Evolutionary conservation across 2,888 invertebrate genomes (phyloP).

Genomic region (Diaprepes abbreviatus): DNA sequence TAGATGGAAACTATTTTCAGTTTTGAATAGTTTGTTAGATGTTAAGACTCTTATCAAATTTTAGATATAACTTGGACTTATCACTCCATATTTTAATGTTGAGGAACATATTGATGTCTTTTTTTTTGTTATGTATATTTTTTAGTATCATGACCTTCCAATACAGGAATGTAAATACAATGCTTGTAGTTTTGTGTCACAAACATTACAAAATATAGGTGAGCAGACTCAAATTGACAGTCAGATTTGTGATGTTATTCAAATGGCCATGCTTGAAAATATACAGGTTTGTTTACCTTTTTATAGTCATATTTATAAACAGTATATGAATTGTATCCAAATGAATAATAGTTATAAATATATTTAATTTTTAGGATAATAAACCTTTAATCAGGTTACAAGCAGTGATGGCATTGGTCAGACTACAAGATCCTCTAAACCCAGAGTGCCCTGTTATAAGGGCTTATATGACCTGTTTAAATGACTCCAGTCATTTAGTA

Average conservation of each 20-base stretch:
- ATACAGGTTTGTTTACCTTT: conserved; percentile 51
- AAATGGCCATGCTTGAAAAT: conserved; percentile 56
- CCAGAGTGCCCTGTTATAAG: conserved; percentile 83
- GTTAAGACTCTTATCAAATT: no score
- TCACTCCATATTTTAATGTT: no score
- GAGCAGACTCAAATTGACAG: conserved; percentile 52
- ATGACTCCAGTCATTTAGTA: conserved; percentile 78
- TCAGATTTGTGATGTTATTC: conserved; percentile 56
- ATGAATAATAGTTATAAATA: no score
- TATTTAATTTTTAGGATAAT: conserved; percentile 72
- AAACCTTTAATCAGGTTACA: conserved; percentile 83
- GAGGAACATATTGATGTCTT: no score
- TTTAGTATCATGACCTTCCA: conserved; percentile 48
- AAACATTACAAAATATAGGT: conserved; percentile 53
- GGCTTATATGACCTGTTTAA: conserved; percentile 81
- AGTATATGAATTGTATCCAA: no score
- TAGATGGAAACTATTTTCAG: no score
- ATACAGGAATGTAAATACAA: conserved; percentile 50
- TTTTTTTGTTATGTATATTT: no score
- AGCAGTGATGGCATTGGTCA: conserved; percentile 82
- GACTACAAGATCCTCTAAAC: conserved; percentile 85
- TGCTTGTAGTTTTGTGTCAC: conserved; percentile 55
- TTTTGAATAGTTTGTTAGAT: no score
- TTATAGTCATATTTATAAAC: neutral
- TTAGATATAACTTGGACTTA: no score